Conservation (phyloP, 2,113 vertebrate species). For the Mobula birostris region DNA sequence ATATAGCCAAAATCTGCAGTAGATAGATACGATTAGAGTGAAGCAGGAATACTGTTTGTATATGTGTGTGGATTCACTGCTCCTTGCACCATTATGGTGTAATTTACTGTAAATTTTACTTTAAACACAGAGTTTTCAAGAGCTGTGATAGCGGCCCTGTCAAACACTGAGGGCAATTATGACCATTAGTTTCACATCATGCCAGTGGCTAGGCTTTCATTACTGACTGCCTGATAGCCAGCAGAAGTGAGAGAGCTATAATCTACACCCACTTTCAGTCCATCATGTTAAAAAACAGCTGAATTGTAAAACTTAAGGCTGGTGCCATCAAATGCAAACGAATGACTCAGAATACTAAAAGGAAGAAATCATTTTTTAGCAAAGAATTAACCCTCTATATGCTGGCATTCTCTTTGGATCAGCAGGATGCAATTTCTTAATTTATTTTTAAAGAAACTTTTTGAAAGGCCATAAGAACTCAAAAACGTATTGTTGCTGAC, state of each 20-base stretch:
- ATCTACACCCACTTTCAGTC: conserved; percentile 95
- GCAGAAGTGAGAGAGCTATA: conserved; percentile 81
- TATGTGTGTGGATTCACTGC: conserved; percentile 56
- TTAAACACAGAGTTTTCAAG: conserved; percentile 82
- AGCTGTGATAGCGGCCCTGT: conserved; percentile 97
- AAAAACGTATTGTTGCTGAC: background rate
- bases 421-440: background rate
- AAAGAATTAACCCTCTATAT: background rate
- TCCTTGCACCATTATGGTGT: conserved; percentile 78
- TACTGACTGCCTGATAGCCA: conserved; percentile 63
- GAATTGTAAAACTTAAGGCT: conserved; percentile 65
- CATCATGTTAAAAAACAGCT: conserved; percentile 78
- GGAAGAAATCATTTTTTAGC: background rate
- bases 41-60: conserved; percentile 36
- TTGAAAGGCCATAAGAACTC: background rate
- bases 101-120: conserved; percentile 99
- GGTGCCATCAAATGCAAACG: conserved; percentile 36
- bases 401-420: background rate
- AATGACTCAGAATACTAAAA: conserved; percentile 35
- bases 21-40: conserved; percentile 29
- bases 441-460: background rate
- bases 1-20: conserved; percentile 35
- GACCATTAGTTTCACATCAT: conserved; percentile 99
- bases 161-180: conserved; percentile 96
- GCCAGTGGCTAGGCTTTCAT: conserved; percentile 81